Base-by-base conservation (phyloP, 2,797 vertebrate genomes). In the Lepidocolaptes lacrymiger region DNA sequence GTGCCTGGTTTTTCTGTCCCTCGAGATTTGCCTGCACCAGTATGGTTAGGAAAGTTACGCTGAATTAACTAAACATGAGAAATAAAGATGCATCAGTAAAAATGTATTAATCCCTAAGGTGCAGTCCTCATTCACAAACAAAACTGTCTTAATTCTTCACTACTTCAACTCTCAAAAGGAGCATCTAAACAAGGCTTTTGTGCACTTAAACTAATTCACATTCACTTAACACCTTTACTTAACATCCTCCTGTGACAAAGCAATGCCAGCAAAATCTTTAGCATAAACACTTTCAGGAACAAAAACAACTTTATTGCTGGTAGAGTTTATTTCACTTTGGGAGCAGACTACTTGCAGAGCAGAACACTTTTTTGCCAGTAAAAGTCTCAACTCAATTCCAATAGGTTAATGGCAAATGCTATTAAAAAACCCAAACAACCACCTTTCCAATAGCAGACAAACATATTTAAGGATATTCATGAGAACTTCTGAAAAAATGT, bases 191-290 rank as follows among this genome's bases (percentile, higher is more conserved):
- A 88, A 91, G 82, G 78, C 22, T 88, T 81, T 89, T 27, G 49
- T 66, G 89, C 79, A 80, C 89, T 96, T 94, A 81, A 93, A 88
- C 91, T 75, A 93, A 95, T 91, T 78, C 62, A 66, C 78, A 96
- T 87, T 72, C 79, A 84, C 91, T 88, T 89, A 91, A 80, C 82
- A 94, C 64, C 89, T 83, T 75, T 66, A 55, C 72, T 89, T 85
- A 91, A 78, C 62, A 78, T 34, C 58, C 78, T 88, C 73, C 66
- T 51, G 91, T 73, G 93, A 89, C 82, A 93, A 81, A 86, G 69
- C 92, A 81, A 62, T 55, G 62, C 85, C 62, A 89, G 62, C 17
- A 89, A 85, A 83, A 92, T n/a, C 63, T 66, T 71, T 54, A 72
- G 69, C 66, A 85, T 63, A 91, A 96, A 93, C 89, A 81, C 49